Evolutionary conservation across 2,797 vertebrate genomes (phyloP).

Genomic region (Merluccius polli): DNA sequence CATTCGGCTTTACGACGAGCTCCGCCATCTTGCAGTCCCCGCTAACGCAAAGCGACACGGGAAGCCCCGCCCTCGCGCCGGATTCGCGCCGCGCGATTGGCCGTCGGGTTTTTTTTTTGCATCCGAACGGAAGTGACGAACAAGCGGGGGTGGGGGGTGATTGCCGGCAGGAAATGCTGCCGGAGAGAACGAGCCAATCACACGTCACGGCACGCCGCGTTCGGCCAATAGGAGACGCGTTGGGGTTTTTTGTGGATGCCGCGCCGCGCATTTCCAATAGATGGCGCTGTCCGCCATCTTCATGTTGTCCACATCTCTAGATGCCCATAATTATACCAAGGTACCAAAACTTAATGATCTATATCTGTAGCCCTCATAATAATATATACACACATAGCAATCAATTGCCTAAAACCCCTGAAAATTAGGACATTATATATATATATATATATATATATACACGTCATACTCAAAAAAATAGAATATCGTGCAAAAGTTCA

Average conservation of each 20-base stretch:
- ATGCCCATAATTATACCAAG: background rate
- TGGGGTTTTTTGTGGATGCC: background rate
- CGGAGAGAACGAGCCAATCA: constrained; percentile 32
- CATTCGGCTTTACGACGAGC: constrained; percentile 29
- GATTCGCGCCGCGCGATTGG: constrained; percentile 45
- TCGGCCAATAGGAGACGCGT: constrained; percentile 28
- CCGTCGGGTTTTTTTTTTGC: background rate
- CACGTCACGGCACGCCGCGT: constrained; percentile 4
- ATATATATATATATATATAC: too few species aligned
- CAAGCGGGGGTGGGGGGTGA: background rate
- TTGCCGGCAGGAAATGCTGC: constrained; percentile 15
- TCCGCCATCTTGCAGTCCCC: constrained; percentile 71
- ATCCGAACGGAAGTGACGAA: constrained; percentile 23
- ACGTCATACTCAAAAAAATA: too few species aligned
- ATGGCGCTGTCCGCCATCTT: constrained; percentile 1
- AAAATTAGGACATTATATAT: too few species aligned
- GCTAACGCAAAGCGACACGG: constrained; percentile 18
- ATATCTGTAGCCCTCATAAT: background rate
- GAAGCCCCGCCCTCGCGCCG: constrained; percentile 41
- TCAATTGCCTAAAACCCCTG: background rate
- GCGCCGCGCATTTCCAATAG: background rate
- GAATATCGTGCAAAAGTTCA: too few species aligned
- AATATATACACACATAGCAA: background rate
- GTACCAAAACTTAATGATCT: background rate
- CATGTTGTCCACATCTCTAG: background rate